These are phyloP conservation scores for Nemopilema nomurai DNA, from an alignment of 30 jellyfish, hydroid and myxozoan genomes.

Conservation along the genomic window DNA sequence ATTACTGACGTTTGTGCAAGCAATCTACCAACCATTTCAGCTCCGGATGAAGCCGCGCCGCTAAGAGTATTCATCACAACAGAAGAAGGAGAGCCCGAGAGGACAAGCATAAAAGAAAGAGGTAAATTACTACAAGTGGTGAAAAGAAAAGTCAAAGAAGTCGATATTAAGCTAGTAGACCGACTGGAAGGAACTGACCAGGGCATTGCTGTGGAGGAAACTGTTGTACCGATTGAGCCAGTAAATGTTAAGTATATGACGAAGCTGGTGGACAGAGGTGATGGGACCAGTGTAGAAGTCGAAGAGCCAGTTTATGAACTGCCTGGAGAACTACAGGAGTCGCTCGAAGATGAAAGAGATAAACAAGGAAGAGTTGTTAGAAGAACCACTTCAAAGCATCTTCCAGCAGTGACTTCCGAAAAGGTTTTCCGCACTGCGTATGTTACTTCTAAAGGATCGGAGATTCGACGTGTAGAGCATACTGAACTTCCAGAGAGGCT, in stretches of 20 bases:
- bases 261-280: constrained; percentile 44
- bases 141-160: constrained; percentile 11
- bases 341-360: constrained; percentile 76
- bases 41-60: constrained; percentile 10
- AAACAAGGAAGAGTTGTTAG: constrained; percentile 62
- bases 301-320: constrained; percentile 84
- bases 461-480: constrained; percentile 35
- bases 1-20: background rate
- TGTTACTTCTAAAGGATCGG: constrained; percentile 61
- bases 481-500: constrained; percentile 56
- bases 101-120: constrained; percentile 3
- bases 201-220: constrained; percentile 41
- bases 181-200: constrained; percentile 20
- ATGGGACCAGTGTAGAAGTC: constrained; percentile 56
- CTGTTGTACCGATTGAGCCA: constrained; percentile 65
- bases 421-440: constrained; percentile 56
- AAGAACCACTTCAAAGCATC: constrained; percentile 53
- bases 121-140: constrained; percentile 14
- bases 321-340: constrained; percentile 67
- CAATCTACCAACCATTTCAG: background rate
- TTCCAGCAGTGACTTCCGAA: constrained; percentile 63
- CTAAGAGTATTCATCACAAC: constrained; percentile 14
- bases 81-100: constrained; percentile 43
- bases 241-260: constrained; percentile 33
- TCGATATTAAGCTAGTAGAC: constrained; percentile 5